Percentiles rank a stretch among this genome's conserved stretches.
phyloP scores from a whole-genome alignment of 2,888 invertebrate species.

The Lepidochrysops patricia region DNA sequence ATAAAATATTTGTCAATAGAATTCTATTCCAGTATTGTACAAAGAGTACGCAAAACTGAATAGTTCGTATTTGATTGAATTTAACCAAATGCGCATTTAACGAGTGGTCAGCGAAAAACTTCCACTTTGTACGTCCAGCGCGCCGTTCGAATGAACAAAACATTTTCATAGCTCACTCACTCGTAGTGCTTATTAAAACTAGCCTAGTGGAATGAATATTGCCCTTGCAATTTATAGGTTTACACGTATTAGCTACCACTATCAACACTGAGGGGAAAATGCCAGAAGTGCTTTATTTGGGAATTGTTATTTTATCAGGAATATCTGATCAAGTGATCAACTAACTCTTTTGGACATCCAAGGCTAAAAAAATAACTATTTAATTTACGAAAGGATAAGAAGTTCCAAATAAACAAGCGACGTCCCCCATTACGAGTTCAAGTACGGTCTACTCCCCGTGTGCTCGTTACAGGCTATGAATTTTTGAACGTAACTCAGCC shows the following conservation, averaged over 20 bases:
- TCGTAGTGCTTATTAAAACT: not conserved
- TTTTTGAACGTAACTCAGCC: conserved; percentile 6
- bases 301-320: not conserved
- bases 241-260: not conserved
- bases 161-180: conserved; percentile 6
- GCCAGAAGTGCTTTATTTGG: not conserved
- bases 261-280: not conserved
- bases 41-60: not conserved
- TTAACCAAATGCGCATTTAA: conserved; percentile 9
- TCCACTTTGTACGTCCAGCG: not conserved
- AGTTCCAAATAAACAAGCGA: not conserved
- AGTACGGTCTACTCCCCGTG: not conserved
- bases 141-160: conserved; percentile 3
- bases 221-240: not conserved
- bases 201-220: not conserved
- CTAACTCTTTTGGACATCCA: not conserved
- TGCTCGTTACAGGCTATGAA: conserved; percentile 3
- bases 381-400: not conserved
- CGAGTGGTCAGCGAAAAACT: conserved; percentile 8
- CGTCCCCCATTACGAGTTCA: not conserved
- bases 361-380: not conserved
- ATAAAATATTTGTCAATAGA: conserved; percentile 7
- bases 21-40: not conserved
- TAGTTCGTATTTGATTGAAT: conserved; percentile 7
- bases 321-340: not conserved